These are phyloP conservation scores for Oscheius myriophilus DNA, from an alignment of 2,888 invertebrate genomes.

Conservation along the genomic window DNA sequence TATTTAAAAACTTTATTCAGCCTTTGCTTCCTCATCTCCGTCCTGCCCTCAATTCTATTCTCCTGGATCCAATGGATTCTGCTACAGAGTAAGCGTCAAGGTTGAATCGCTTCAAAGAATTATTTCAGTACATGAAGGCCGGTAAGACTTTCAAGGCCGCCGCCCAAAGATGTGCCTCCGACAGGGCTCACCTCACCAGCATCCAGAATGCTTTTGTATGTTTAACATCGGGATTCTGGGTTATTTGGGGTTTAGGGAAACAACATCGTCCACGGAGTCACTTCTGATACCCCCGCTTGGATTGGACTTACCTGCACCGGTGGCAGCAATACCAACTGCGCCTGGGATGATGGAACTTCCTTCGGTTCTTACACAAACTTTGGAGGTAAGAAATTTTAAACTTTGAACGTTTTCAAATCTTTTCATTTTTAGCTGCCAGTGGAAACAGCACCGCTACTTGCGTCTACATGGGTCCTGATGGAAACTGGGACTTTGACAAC, in stretches of 20 bases:
- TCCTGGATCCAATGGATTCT: slow-evolving; percentile 16
- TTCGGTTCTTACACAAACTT: slow-evolving; percentile 5
- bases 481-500: slow-evolving; percentile 18
- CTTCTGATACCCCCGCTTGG: slow-evolving; percentile 19
- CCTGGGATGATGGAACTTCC: slow-evolving; percentile 16
- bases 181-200: slow-evolving; percentile 15
- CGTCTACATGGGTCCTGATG: slow-evolving; percentile 11
- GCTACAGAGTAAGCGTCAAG: slow-evolving; percentile 9
- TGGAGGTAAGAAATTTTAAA: not conserved
- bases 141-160: slow-evolving; percentile 18
- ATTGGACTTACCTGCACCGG: slow-evolving; percentile 16
- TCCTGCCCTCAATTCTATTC: slow-evolving; percentile 25
- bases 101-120: not conserved
- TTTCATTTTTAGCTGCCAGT: not conserved
- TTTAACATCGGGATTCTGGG: too few relatives aligned
- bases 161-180: slow-evolving; percentile 14
- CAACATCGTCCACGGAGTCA: slow-evolving; percentile 20
- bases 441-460: slow-evolving; percentile 10
- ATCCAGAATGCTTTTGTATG: slow-evolving; percentile 16
- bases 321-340: slow-evolving; percentile 16
- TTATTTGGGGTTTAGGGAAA: slow-evolving; percentile 8
- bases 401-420: too few relatives aligned
- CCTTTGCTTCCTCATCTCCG: not conserved
- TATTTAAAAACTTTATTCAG: not conserved
- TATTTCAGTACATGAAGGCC: slow-evolving; percentile 11